A percentile compares a stretch with the other conserved stretches of the same genome.
phyloP scores from a whole-genome alignment of 2,113 vertebrate species.

The Ivindomyrus marchei region DNA sequence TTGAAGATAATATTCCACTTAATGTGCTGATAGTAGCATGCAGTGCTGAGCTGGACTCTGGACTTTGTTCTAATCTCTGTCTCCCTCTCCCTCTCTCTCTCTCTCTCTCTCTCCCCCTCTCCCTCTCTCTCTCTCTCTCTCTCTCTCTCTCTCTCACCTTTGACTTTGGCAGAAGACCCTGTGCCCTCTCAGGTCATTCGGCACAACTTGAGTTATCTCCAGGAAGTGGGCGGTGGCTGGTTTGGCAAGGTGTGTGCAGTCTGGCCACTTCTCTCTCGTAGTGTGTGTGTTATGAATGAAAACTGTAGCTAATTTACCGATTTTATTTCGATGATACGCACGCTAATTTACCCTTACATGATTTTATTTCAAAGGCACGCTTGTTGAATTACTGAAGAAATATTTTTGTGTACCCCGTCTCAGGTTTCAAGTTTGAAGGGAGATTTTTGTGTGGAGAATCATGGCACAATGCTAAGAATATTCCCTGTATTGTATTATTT shows the following conservation, averaged over 20 bases:
- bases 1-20: neutral
- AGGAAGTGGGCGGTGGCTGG: conserved; percentile 93
- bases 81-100: conserved; percentile 4
- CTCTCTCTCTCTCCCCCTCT: neutral
- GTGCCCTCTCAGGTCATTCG: conserved; percentile 75
- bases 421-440: neutral
- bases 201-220: conserved; percentile 92
- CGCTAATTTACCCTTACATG: neutral
- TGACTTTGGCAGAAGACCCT: conserved; percentile 68
- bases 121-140: neutral
- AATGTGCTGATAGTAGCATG: neutral
- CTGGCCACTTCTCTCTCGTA: neutral
- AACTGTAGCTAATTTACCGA: neutral
- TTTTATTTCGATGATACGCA: neutral
- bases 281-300: neutral
- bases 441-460: neutral
- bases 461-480: neutral
- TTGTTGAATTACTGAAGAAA: neutral
- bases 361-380: neutral
- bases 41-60: neutral
- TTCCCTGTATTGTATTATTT: neutral
- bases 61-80: neutral
- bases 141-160: conserved; percentile 7
- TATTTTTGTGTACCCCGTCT: neutral
- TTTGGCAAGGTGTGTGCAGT: conserved; percentile 81